Evolutionary conservation across 2,113 vertebrate species (phyloP).

Genomic region (Merops nubicus): DNA sequence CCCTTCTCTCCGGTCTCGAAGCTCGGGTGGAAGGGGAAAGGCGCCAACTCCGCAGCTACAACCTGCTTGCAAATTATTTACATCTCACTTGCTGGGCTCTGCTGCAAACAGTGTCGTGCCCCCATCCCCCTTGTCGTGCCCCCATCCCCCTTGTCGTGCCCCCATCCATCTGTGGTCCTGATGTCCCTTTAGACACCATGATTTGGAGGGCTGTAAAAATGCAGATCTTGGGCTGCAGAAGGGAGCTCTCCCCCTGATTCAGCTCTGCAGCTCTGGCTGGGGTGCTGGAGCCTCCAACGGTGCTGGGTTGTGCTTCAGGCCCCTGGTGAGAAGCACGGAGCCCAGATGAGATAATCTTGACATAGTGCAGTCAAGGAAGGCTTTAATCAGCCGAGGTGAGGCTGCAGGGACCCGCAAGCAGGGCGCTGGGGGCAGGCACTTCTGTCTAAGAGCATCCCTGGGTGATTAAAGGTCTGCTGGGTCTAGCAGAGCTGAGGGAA

Average conservation of each 20-base stretch:
- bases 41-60: background rate
- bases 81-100: background rate
- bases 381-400: background rate
- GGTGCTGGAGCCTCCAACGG: accelerated
- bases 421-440: accelerated
- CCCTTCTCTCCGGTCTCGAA: background rate
- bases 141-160: background rate
- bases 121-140: background rate
- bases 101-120: background rate
- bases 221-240: background rate
- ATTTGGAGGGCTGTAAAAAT: background rate
- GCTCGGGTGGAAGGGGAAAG: background rate
- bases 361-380: accelerated
- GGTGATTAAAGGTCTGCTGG: background rate
- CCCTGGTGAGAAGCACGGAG: background rate
- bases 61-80: background rate
- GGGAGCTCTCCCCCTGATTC: background rate
- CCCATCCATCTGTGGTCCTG: background rate
- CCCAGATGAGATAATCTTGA: background rate
- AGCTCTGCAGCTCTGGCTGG: accelerated
- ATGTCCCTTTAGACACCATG: accelerated
- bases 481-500: background rate
- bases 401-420: background rate
- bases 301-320: background rate
- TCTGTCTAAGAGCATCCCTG: background rate